phyloP scores from a whole-genome alignment of 1,140 invertebrate genomes.

The Leptinotarsa lineolata region DNA sequence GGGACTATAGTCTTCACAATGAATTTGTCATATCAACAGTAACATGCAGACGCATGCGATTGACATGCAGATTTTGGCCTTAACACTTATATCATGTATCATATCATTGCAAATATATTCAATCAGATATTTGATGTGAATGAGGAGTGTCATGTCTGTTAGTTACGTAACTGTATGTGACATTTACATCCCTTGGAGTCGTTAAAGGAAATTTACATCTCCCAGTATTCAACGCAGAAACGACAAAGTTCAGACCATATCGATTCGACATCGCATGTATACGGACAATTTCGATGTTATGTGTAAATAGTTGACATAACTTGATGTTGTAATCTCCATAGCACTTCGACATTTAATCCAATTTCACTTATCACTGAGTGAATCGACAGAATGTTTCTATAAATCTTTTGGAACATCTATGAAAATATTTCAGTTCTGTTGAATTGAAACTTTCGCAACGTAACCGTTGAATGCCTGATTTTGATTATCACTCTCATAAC shows the following conservation, averaged over 20 bases:
- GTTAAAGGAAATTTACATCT: constrained; percentile 9
- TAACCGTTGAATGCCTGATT: too few relatives aligned
- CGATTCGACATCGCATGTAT: background rate
- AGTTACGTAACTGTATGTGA: constrained; percentile 5
- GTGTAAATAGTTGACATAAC: constrained; percentile 2
- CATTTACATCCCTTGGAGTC: constrained; percentile 12
- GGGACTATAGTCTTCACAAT: too few relatives aligned
- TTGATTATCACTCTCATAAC: too few relatives aligned
- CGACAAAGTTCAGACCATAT: background rate
- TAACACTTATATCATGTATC: background rate
- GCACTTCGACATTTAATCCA: background rate
- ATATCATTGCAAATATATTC: background rate
- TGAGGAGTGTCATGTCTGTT: background rate
- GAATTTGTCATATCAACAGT: background rate
- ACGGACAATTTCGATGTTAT: background rate
- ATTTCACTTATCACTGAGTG: background rate
- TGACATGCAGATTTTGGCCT: background rate
- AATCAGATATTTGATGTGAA: constrained; percentile 5
- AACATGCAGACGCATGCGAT: background rate
- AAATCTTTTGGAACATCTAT: too few relatives aligned
- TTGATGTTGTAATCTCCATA: background rate
- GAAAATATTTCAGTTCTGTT: too few relatives aligned
- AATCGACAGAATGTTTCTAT: too few relatives aligned
- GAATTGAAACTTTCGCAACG: too few relatives aligned
- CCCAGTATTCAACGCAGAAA: background rate